These are phyloP conservation scores for Yponomeuta evonymella DNA, from an alignment of 2,888 invertebrate genomes.

Conservation along the genomic window DNA sequence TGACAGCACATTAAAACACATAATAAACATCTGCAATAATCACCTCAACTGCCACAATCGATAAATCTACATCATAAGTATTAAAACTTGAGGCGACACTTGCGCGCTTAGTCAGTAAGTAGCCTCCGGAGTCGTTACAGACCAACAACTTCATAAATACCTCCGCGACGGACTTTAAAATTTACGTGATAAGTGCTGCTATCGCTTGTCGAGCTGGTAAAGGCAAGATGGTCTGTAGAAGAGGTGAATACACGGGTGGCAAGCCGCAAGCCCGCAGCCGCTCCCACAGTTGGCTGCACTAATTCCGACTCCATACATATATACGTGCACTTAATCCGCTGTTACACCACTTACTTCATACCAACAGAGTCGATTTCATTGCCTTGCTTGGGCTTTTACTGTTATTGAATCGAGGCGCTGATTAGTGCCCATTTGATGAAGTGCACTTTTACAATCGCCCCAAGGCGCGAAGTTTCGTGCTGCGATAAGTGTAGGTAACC, in stretches of 20 bases:
- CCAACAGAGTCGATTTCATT: background rate
- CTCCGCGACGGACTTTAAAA: background rate
- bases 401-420: background rate
- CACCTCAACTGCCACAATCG: background rate
- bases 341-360: constrained; percentile 31
- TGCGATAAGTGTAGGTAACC: background rate
- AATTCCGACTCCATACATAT: constrained; percentile 46
- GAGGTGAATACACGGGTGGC: constrained; percentile 45
- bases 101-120: constrained; percentile 3
- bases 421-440: constrained; percentile 8
- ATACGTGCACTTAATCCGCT: constrained; percentile 42
- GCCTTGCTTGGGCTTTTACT: constrained; percentile 9
- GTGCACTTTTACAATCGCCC: constrained; percentile 2
- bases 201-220: background rate
- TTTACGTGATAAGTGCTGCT: background rate
- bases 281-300: constrained; percentile 55
- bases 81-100: constrained; percentile 2
- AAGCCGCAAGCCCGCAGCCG: constrained; percentile 54
- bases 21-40: background rate
- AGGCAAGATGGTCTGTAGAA: background rate
- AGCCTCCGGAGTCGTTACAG: background rate
- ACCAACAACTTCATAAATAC: background rate
- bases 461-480: background rate
- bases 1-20: background rate
- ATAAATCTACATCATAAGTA: background rate